A percentile compares a stretch with the other conserved stretches of the same genome.
phyloP scores from a whole-genome alignment of 2,113 vertebrate species.

The Tichodroma muraria region DNA sequence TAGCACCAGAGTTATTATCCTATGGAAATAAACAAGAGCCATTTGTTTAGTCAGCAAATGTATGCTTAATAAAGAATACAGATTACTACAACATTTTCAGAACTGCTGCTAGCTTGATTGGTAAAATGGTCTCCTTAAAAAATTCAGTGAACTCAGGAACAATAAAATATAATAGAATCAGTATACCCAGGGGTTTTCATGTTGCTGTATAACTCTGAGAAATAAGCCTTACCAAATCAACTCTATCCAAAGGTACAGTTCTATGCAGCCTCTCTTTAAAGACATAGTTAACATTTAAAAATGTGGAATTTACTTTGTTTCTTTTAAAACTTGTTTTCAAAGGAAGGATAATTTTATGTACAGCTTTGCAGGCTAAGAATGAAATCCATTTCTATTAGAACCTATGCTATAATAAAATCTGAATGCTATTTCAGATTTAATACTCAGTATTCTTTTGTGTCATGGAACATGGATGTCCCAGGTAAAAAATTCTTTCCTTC shows the following conservation, averaged over 20 bases:
- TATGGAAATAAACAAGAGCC: conserved; percentile 34
- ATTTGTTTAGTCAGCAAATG: conserved; percentile 56
- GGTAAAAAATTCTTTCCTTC: background rate
- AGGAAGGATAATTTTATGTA: background rate
- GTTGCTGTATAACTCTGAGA: conserved; percentile 22
- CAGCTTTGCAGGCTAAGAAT: background rate
- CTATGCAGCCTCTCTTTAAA: background rate
- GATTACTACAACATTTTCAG: conserved; percentile 6
- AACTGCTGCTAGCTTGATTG: conserved; percentile 18
- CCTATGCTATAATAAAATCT: background rate
- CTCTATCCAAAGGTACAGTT: background rate
- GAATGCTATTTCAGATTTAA: conserved; percentile 11
- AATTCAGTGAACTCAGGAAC: conserved; percentile 15
- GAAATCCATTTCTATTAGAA: background rate
- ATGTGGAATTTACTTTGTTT: background rate
- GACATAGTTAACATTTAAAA: background rate
- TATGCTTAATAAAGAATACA: conserved; percentile 50
- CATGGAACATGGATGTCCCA: background rate
- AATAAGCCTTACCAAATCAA: background rate
- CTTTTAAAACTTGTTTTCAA: background rate
- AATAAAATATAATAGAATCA: conserved; percentile 35
- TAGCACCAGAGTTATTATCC: background rate
- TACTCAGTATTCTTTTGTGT: background rate
- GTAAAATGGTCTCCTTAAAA: conserved; percentile 14
- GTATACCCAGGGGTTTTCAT: background rate